A percentile compares a stretch with the other conserved stretches of the same genome.
phyloP scores from a whole-genome alignment of 2,797 vertebrate species.

The Gila robusta region DNA sequence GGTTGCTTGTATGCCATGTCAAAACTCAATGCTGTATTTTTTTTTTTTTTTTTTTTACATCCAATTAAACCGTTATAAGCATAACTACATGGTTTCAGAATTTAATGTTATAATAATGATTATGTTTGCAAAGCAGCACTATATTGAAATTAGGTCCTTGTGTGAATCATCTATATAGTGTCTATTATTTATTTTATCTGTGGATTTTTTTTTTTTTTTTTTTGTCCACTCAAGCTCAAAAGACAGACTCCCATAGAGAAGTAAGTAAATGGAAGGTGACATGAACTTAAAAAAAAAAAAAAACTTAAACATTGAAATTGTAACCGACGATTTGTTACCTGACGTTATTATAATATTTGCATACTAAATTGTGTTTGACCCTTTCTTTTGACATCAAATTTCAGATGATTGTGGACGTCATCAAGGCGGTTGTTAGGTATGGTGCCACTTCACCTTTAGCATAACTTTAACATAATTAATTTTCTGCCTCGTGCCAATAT shows the following conservation, averaged over 20 bases:
- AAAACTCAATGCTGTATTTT: slow-evolving; percentile 58
- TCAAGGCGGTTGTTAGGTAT: too few species aligned
- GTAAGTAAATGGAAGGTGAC: background rate
- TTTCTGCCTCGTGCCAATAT: too few species aligned
- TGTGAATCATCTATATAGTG: background rate
- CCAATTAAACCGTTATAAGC: slow-evolving; percentile 65
- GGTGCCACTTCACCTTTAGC: too few species aligned
- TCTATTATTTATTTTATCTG: background rate
- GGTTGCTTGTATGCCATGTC: slow-evolving; percentile 68
- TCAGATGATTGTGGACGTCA: background rate
- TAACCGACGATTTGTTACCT: background rate
- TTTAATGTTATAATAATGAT: background rate
- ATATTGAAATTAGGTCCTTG: background rate
- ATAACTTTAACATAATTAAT: too few species aligned
- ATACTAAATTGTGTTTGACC: background rate
- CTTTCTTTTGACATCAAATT: background rate
- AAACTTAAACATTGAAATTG: background rate
- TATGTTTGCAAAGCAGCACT: background rate
- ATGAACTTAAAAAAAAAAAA: background rate
- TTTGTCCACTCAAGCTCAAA: background rate
- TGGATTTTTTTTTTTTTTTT: too few species aligned
- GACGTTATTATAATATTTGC: background rate
- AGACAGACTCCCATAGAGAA: background rate
- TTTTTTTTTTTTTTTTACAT: slow-evolving; percentile 70
- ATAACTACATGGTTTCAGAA: too few species aligned